Percentiles rank a stretch among this genome's conserved stretches.
Evolutionary conservation across 2,888 invertebrate species (phyloP).

Genomic region (Orchesella flavescens): DNA sequence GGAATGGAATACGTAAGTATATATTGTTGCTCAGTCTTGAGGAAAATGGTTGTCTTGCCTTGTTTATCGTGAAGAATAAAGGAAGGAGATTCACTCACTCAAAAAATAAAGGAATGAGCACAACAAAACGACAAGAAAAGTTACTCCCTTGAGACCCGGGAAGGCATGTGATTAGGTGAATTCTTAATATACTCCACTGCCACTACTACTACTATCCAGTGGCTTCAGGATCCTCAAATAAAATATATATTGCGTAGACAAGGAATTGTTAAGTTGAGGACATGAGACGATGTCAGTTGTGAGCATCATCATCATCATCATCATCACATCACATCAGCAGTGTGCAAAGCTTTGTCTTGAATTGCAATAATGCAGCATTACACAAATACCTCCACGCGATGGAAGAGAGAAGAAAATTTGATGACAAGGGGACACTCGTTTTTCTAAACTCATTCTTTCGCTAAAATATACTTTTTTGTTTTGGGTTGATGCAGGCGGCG

Average conservation of each 20-base stretch:
- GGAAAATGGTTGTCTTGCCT: constrained; percentile 42
- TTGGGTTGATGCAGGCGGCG: no score
- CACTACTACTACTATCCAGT: neutral
- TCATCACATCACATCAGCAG: no score
- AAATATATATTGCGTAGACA: neutral
- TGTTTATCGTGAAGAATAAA: constrained; percentile 42
- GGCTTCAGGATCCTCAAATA: neutral
- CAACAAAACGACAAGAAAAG: constrained; percentile 38
- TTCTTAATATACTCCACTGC: constrained; percentile 16
- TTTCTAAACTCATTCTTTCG: neutral
- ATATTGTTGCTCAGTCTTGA: neutral
- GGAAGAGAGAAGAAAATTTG: constrained; percentile 7
- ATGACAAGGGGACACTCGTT: neutral
- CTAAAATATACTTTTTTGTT: neutral
- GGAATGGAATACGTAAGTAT: constrained; percentile 44
- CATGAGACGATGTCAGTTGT: constrained; percentile 12
- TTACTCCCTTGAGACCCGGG: constrained; percentile 43
- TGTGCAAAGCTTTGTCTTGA: constrained; percentile 10
- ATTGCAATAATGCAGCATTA: neutral
- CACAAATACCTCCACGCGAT: neutral
- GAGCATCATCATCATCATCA: constrained; percentile 12
- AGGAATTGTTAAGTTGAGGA: neutral
- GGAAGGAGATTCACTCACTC: constrained; percentile 32
- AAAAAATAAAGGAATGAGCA: constrained; percentile 15
- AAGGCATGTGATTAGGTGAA: constrained; percentile 55